phyloP scores from a whole-genome alignment of 2,888 invertebrate genomes.

The Amblyjoppa proteus region DNA sequence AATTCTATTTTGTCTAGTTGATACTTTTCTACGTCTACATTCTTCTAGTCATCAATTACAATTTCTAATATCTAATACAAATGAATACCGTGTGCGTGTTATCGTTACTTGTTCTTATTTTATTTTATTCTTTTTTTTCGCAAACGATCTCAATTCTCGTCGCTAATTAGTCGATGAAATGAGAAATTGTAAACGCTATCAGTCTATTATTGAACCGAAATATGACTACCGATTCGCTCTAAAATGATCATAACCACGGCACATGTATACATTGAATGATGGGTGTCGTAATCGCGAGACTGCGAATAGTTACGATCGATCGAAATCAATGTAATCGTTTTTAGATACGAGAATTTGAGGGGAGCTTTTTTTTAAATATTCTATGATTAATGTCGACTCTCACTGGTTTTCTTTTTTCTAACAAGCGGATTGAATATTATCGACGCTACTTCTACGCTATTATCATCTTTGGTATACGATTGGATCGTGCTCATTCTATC shows the following conservation, averaged over 20 bases:
- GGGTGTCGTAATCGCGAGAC: neutral
- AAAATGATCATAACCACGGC: neutral
- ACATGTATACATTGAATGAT: neutral
- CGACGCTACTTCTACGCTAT: slow-evolving; percentile 65
- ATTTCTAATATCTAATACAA: slow-evolving; percentile 77
- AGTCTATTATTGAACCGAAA: slow-evolving; percentile 78
- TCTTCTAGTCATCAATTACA: slow-evolving; percentile 65
- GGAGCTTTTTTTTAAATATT: slow-evolving; percentile 54
- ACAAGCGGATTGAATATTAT: slow-evolving; percentile 65
- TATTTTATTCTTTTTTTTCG: slow-evolving; percentile 16
- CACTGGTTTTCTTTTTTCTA: slow-evolving; percentile 52
- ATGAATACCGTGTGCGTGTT: slow-evolving; percentile 77
- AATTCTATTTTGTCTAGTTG: slow-evolving; percentile 45
- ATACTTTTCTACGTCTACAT: slow-evolving; percentile 61
- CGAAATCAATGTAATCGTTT: slow-evolving; percentile 25
- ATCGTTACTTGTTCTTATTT: slow-evolving; percentile 66
- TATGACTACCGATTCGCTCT: neutral
- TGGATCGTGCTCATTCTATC: slow-evolving; percentile 74
- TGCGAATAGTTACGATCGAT: slow-evolving; percentile 14
- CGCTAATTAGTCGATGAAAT: slow-evolving; percentile 71
- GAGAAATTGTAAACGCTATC: slow-evolving; percentile 75
- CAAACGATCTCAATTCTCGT: slow-evolving; percentile 67
- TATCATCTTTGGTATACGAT: slow-evolving; percentile 81
- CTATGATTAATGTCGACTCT: slow-evolving; percentile 69
- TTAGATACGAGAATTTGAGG: slow-evolving; percentile 54